phyloP scores from a whole-genome alignment of 2,888 invertebrate genomes.

The Latheticus oryzae region DNA sequence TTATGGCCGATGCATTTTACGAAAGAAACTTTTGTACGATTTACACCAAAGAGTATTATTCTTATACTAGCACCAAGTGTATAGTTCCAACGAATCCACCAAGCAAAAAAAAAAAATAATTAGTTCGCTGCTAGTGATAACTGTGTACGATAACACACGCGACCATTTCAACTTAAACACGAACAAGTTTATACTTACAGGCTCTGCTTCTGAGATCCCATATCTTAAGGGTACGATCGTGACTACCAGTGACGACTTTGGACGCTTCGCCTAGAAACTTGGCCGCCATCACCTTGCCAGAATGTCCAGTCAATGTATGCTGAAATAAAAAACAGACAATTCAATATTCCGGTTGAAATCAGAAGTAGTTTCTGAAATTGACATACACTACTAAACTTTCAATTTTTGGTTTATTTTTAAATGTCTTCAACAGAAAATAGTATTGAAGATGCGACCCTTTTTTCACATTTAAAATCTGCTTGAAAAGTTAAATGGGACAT shows the following conservation, averaged over 20 bases:
- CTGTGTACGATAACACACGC: constrained; percentile 29
- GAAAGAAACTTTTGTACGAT: too few relatives aligned
- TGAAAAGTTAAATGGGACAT: constrained; percentile 6
- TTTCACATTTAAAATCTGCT: constrained; percentile 2
- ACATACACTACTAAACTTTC: too few relatives aligned
- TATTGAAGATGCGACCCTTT: too few relatives aligned
- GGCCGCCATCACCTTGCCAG: constrained; percentile 97
- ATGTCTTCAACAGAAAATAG: too few relatives aligned
- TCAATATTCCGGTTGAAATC: too few relatives aligned
- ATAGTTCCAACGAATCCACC: neutral
- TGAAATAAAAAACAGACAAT: constrained; percentile 60
- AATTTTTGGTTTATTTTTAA: too few relatives aligned
- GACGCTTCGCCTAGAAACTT: constrained; percentile 92
- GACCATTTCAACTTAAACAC: constrained; percentile 30
- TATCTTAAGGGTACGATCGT: constrained; percentile 97
- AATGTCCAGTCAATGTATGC: constrained; percentile 95
- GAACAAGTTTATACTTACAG: constrained; percentile 71
- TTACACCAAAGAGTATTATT: neutral
- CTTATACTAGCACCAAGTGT: neutral
- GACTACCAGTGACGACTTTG: constrained; percentile 97
- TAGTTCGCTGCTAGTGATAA: constrained; percentile 25
- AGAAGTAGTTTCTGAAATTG: too few relatives aligned
- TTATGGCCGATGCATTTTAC: constrained; percentile 26
- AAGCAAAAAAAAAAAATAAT: constrained; percentile 26
- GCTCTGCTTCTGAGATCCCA: constrained; percentile 96